Conservation (phyloP, 1,140 invertebrate species). For the Dendrolimus kikuchii region DNA sequence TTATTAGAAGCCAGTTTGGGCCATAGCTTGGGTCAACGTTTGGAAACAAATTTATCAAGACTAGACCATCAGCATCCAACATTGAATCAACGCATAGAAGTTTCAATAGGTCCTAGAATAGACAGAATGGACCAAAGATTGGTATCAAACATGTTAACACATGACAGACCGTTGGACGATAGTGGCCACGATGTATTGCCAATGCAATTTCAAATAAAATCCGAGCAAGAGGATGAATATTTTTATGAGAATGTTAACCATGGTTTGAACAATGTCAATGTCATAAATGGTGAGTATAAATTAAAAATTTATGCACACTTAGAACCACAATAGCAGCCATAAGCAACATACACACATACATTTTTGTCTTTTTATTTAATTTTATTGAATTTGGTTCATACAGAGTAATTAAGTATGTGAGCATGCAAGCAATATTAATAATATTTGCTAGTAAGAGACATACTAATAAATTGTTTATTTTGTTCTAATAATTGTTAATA, state of each 20-base stretch:
- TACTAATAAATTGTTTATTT: no score
- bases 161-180: slow-evolving; percentile 32
- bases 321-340: not conserved
- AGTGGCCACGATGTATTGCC: slow-evolving; percentile 32
- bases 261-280: slow-evolving; percentile 22
- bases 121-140: slow-evolving; percentile 30
- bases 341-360: no score
- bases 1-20: no score
- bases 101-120: slow-evolving; percentile 26
- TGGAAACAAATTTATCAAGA: slow-evolving; percentile 6
- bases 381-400: no score
- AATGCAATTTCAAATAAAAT: slow-evolving; percentile 56
- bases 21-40: no score
- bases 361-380: no score
- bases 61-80: slow-evolving; percentile 24
- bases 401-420: no score
- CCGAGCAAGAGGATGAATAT: slow-evolving; percentile 58
- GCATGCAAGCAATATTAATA: no score
- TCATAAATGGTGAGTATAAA: slow-evolving; percentile 42
- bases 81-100: slow-evolving; percentile 29
- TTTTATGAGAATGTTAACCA: slow-evolving; percentile 52
- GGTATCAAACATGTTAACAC: slow-evolving; percentile 17
- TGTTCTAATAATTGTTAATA: no score
- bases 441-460: no score
- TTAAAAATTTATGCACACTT: not conserved